These are phyloP conservation scores for Drosophila neonasuta DNA, from an alignment of 2,888 invertebrate genomes.

Conservation along the genomic window DNA sequence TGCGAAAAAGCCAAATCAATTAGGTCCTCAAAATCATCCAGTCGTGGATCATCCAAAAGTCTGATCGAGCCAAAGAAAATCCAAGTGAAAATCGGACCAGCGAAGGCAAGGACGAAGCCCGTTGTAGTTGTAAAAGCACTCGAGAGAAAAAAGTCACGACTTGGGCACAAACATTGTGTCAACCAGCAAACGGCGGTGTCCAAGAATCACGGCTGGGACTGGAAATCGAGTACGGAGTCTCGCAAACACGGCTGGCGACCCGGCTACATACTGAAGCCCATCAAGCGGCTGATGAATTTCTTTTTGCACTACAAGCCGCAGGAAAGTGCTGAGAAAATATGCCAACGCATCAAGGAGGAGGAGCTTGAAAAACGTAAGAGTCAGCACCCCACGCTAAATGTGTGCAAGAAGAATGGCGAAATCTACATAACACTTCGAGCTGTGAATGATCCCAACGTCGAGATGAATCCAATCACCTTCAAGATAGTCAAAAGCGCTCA, in stretches of 20 bases:
- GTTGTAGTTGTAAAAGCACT: background rate
- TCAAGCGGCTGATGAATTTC: slow-evolving; percentile 79
- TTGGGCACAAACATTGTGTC: slow-evolving; percentile 84
- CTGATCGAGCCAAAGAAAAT: background rate
- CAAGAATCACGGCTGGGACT: slow-evolving; percentile 87
- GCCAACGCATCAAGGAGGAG: slow-evolving; percentile 79
- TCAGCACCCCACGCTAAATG: slow-evolving; percentile 84
- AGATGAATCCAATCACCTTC: slow-evolving; percentile 87
- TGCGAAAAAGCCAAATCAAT: background rate
- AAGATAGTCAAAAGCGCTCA: slow-evolving; percentile 85
- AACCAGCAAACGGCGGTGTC: slow-evolving; percentile 84
- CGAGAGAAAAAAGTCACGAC: background rate
- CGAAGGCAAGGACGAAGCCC: background rate
- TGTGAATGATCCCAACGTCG: slow-evolving; percentile 85
- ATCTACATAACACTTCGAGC: slow-evolving; percentile 87
- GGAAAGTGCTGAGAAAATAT: slow-evolving; percentile 56
- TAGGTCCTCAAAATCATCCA: background rate
- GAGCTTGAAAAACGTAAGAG: slow-evolving; percentile 7
- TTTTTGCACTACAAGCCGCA: slow-evolving; percentile 74
- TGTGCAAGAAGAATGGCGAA: slow-evolving; percentile 86
- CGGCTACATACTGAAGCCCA: slow-evolving; percentile 78
- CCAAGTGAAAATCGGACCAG: background rate
- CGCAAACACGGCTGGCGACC: slow-evolving; percentile 79
- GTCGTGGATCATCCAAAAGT: background rate
- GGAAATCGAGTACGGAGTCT: slow-evolving; percentile 81